Evolutionary conservation across 2,797 vertebrate species (phyloP).

Genomic region (Alouatta caraya): DNA sequence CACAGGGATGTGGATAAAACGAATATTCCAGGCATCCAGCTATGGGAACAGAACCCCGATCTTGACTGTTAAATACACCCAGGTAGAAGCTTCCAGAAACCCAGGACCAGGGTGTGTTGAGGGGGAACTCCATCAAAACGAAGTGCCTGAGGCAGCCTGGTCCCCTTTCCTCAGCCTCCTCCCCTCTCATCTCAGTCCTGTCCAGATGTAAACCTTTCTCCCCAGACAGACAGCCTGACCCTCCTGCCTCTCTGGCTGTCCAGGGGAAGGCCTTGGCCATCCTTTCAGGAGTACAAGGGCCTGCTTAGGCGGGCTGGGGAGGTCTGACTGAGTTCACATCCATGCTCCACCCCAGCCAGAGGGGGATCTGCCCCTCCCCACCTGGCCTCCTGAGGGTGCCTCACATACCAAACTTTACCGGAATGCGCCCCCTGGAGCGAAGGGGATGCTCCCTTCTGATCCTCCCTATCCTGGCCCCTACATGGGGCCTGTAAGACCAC

Average conservation of each 20-base stretch:
- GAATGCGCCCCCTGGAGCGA: background rate
- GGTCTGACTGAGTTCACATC: background rate
- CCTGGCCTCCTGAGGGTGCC: background rate
- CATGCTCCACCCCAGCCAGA: background rate
- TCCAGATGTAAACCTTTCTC: background rate
- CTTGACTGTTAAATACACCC: background rate
- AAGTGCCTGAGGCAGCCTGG: background rate
- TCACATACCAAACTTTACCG: background rate
- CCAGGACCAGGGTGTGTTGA: background rate
- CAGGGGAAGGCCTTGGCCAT: background rate
- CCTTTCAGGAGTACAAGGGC: background rate
- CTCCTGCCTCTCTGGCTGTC: background rate
- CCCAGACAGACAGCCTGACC: background rate
- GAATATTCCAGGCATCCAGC: constrained; percentile 29
- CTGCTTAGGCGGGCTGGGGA: background rate
- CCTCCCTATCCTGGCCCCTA: background rate
- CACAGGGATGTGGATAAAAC: background rate
- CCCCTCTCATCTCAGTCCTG: background rate
- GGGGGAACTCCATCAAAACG: background rate
- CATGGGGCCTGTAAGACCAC: background rate
- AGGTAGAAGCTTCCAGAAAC: constrained; percentile 30
- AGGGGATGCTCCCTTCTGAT: background rate
- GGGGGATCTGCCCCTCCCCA: background rate
- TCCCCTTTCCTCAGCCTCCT: background rate
- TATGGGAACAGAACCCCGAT: constrained; percentile 27